phyloP scores from a whole-genome alignment of 1,140 invertebrate genomes.

The Bathynomus jamesi region DNA sequence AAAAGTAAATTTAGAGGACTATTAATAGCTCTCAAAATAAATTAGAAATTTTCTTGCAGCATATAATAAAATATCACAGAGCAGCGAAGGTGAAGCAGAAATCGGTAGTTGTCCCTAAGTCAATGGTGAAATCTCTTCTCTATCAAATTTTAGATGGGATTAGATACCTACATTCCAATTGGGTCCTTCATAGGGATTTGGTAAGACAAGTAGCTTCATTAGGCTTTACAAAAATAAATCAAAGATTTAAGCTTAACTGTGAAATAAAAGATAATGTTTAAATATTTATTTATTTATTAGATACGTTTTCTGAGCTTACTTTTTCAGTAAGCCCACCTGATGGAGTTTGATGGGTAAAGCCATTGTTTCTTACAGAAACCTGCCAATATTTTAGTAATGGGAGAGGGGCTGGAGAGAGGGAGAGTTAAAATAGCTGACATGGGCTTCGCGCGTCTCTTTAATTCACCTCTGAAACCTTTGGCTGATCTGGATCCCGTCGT shows the following conservation, averaged over 20 bases:
- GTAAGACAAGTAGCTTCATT: too few species aligned
- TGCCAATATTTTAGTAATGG: conserved; percentile 99
- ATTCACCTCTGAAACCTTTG: conserved; percentile 94
- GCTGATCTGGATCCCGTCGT: conserved; percentile 98
- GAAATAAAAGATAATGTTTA: too few species aligned
- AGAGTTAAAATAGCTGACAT: conserved; percentile 99
- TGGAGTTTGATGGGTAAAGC: too few species aligned
- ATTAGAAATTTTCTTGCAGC: conserved; percentile 55
- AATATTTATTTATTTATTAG: too few species aligned
- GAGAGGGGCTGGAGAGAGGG: conserved; percentile 92
- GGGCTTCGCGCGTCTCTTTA: conserved; percentile 99
- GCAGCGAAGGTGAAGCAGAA: conserved; percentile 98
- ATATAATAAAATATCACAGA: conserved; percentile 98
- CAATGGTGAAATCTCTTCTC: conserved; percentile 95
- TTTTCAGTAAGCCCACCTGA: too few species aligned
- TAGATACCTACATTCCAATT: conserved; percentile 98
- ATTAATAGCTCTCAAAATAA: too few species aligned
- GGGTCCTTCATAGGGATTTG: conserved; percentile 97
- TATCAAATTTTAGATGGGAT: conserved; percentile 99
- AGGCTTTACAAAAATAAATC: too few species aligned
- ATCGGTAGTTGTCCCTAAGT: conserved; percentile 88
- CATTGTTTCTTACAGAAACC: conserved; percentile 72
- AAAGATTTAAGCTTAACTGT: too few species aligned
- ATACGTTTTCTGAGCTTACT: too few species aligned
- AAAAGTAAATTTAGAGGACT: too few species aligned